phyloP scores from a whole-genome alignment of 1,140 invertebrate species.

The Agrypnia vestita region DNA sequence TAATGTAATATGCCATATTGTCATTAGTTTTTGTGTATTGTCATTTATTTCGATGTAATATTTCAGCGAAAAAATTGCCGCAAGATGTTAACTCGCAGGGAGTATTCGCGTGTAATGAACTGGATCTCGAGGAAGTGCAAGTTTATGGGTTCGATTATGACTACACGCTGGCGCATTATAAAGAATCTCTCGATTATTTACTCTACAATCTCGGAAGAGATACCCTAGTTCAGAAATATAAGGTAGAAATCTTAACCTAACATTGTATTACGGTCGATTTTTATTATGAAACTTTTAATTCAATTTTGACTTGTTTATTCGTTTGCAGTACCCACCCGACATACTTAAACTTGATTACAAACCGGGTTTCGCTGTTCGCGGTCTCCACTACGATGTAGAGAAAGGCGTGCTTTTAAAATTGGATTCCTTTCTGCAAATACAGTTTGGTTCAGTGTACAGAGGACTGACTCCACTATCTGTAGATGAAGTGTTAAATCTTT shows the following conservation, averaged over 20 bases:
- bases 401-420: constrained; percentile 96
- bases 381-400: constrained; percentile 96
- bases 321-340: constrained; percentile 88
- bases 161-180: constrained; percentile 97
- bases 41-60: constrained; percentile 9
- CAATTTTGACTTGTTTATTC: constrained; percentile 7
- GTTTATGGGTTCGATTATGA: constrained; percentile 99
- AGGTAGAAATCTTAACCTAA: constrained; percentile 73
- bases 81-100: constrained; percentile 88
- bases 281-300: not conserved
- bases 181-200: constrained; percentile 90
- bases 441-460: constrained; percentile 95
- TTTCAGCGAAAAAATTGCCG: constrained; percentile 88
- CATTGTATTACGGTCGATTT: no score
- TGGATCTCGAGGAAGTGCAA: constrained; percentile 91
- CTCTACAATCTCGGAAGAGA: constrained; percentile 94
- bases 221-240: constrained; percentile 89
- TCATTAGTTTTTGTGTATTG: constrained; percentile 8
- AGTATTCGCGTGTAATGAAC: constrained; percentile 98
- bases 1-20: constrained; percentile 34
- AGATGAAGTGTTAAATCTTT: constrained; percentile 89
- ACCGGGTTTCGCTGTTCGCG: constrained; percentile 92
- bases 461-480: constrained; percentile 86
- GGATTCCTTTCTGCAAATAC: constrained; percentile 97
- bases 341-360: constrained; percentile 89